Conservation (phyloP, 64 coral and sea anemone genomes). For the Montipora capricornis region DNA sequence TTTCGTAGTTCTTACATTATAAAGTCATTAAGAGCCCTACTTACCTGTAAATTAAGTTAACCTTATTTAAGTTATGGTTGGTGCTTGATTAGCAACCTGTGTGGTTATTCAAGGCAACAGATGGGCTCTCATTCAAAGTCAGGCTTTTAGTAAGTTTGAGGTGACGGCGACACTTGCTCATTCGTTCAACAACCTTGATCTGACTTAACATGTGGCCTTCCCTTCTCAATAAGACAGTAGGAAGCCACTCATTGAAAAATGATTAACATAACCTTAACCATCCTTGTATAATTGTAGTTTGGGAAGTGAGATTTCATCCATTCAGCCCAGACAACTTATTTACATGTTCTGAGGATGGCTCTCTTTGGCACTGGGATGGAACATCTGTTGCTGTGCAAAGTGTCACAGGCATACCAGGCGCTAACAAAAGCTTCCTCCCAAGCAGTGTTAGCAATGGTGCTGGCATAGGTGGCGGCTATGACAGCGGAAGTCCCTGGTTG, state of each 20-base stretch:
- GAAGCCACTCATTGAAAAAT: background rate
- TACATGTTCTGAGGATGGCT: conserved; percentile 95
- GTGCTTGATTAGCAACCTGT: no score
- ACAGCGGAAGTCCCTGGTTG: conserved; percentile 82
- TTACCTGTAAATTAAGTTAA: no score
- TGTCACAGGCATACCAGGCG: conserved; percentile 50
- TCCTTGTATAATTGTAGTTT: conserved; percentile 60
- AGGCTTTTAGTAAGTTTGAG: no score
- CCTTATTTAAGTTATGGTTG: no score
- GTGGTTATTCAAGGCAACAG: no score
- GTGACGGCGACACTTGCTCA: no score
- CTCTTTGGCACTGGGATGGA: conserved; percentile 96
- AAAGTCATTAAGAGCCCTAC: no score
- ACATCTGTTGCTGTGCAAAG: conserved; percentile 80
- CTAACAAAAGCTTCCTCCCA: conserved; percentile 22
- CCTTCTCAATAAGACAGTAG: no score
- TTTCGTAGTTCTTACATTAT: no score
- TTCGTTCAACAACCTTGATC: no score
- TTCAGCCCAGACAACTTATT: conserved; percentile 94
- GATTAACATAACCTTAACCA: background rate
- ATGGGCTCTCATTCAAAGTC: no score
- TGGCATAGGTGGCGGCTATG: conserved; percentile 62
- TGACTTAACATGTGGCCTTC: no score
- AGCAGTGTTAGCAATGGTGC: conserved; percentile 71
- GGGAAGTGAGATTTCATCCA: conserved; percentile 97